Conservation (phyloP, 1,140 invertebrate species). For the Bombus breviceps region DNA sequence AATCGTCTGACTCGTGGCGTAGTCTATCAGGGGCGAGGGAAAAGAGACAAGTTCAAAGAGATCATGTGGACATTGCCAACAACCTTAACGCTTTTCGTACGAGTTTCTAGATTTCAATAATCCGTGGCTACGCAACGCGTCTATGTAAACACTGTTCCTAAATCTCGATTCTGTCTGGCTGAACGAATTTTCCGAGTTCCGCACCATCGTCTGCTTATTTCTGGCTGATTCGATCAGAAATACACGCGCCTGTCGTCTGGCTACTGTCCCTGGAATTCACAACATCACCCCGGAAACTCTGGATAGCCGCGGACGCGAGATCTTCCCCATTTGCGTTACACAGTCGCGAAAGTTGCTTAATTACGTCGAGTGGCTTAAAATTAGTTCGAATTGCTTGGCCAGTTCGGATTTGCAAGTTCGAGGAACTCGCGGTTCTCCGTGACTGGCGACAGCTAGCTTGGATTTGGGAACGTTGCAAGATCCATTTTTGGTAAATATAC, state of each 20-base stretch:
- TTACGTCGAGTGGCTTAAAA: background rate
- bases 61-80: conserved; percentile 5
- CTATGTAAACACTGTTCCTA: background rate
- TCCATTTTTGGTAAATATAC: too few relatives aligned
- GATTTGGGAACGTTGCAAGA: too few relatives aligned
- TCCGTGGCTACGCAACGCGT: conserved; percentile 35
- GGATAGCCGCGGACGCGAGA: background rate
- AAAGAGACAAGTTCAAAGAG: conserved; percentile 32
- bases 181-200: conserved; percentile 24
- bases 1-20: background rate
- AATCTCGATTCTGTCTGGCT: conserved; percentile 5
- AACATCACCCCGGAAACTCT: background rate
- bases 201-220: conserved; percentile 30
- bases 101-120: conserved; percentile 1
- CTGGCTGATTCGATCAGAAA: background rate
- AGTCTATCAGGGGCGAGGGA: background rate
- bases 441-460: background rate
- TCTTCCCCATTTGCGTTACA: background rate
- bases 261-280: background rate
- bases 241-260: conserved; percentile 14
- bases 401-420: background rate
- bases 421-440: background rate
- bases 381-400: background rate
- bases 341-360: background rate
- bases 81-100: conserved; percentile 37